Evolutionary conservation across 2,113 vertebrate genomes (phyloP), one percentile per base, ranked within the genome.

Genomic region (Zosterops pallidus): DNA sequence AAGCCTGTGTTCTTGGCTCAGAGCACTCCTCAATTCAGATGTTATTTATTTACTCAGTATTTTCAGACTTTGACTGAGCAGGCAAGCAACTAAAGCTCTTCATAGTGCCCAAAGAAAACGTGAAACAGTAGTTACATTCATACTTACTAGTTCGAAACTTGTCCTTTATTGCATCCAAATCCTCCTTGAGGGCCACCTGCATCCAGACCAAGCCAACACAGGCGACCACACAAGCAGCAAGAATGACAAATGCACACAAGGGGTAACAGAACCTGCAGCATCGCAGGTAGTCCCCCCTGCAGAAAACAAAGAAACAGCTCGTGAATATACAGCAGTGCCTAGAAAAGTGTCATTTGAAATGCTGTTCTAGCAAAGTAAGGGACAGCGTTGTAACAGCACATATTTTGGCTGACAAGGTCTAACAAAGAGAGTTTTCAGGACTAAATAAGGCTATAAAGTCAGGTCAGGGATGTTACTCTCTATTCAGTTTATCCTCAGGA

Each of bases 191-290:
- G 37, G 99, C 99, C 79, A 99, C 98, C 96, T 99, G 99, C 99
- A 99, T 99, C 99, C 99, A 99, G 83, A 99, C 98, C 84, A 99
- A 98, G 86, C 99, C 99, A 62, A 99, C 98, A 29, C 99, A 99
- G 1, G 99, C 98, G 95, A 99, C 98, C 49, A 99, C 98, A 42
- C 99, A 99, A 53, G 99, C 99, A 2, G 98, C 98, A 3, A 99
- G 98, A 76, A 99, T 97, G 94, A 99, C 98, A 94, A 99, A 99
- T 2, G 98, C 98, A 83, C 99, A 99, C 42, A 99, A 94, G 0
- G 99, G 99, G 93, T 99, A 99, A 97, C 99, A 99, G 92, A 99
- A 97, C 60, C 96, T 99, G 98, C 99, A 99, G 98, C 99, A 99
- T 93, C 98, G 98, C 16, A 98, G 76, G 83, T 98, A 99, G 80